These are phyloP conservation scores for Polylopha cassiicola DNA, from an alignment of 2,888 invertebrate species.

Conservation along the genomic window DNA sequence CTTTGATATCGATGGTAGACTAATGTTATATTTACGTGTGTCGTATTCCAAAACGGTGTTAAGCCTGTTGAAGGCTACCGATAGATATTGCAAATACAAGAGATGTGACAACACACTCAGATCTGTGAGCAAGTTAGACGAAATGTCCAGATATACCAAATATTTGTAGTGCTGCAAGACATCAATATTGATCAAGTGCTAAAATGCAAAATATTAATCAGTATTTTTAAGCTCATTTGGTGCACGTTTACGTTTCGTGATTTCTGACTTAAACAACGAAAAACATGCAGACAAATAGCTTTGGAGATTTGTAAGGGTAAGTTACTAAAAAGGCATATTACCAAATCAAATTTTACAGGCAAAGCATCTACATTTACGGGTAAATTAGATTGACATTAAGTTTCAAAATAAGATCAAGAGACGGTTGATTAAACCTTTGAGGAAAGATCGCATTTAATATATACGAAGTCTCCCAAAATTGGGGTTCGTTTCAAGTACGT, in stretches of 20 bases:
- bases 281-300: too few species aligned
- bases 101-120: conserved; percentile 70
- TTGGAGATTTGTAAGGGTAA: too few species aligned
- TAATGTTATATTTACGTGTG: conserved; percentile 52
- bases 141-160: conserved; percentile 78
- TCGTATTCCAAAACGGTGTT: conserved; percentile 71
- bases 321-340: too few species aligned
- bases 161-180: conserved; percentile 73
- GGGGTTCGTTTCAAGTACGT: conserved; percentile 74
- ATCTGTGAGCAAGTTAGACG: conserved; percentile 72
- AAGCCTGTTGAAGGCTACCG: conserved; percentile 76
- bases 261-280: too few species aligned
- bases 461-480: conserved; percentile 69
- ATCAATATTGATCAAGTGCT: conserved; percentile 66
- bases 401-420: too few species aligned
- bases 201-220: conserved; percentile 29
- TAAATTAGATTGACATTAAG: too few species aligned
- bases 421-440: conserved; percentile 43
- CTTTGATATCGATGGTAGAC: conserved; percentile 14
- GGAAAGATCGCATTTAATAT: conserved; percentile 73
- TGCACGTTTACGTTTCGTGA: too few species aligned
- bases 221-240: background rate
- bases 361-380: too few species aligned
- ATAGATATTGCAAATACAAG: conserved; percentile 75
- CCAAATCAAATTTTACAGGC: too few species aligned